These are phyloP conservation scores for Reticulitermes lucifugus DNA, from an alignment of 2,888 invertebrate genomes.

Conservation along the genomic window DNA sequence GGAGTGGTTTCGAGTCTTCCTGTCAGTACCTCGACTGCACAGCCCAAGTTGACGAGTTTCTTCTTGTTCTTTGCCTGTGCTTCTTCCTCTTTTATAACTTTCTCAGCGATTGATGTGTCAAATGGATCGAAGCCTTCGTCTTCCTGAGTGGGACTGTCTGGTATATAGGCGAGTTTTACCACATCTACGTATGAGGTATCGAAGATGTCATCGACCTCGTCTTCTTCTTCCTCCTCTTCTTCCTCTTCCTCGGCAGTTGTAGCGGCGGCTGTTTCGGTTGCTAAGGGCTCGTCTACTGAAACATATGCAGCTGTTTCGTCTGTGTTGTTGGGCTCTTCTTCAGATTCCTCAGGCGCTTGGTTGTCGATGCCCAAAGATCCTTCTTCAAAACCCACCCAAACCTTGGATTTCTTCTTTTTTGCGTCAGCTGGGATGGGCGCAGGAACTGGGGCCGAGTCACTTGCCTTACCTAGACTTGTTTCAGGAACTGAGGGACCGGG, in stretches of 20 bases:
- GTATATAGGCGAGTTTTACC: slow-evolving; percentile 85
- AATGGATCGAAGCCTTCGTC: slow-evolving; percentile 77
- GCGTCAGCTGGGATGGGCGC: slow-evolving; percentile 58
- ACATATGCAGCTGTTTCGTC: slow-evolving; percentile 71
- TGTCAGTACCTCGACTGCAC: slow-evolving; percentile 88
- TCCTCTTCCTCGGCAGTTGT: slow-evolving; percentile 59
- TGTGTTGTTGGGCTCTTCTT: slow-evolving; percentile 69
- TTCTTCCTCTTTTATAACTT: slow-evolving; percentile 80
- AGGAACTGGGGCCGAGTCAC: slow-evolving; percentile 9
- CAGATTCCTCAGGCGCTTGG: slow-evolving; percentile 53
- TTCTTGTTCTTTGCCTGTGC: slow-evolving; percentile 76
- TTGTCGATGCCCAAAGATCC: slow-evolving; percentile 52
- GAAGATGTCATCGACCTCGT: slow-evolving; percentile 84
- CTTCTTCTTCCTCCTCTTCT: slow-evolving; percentile 76
- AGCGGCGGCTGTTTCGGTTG: neutral
- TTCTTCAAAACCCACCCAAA: slow-evolving; percentile 59
- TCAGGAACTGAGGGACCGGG: slow-evolving; percentile 12
- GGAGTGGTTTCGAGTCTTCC: slow-evolving; percentile 64
- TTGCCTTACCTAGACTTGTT: neutral
- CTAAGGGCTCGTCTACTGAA: slow-evolving; percentile 28
- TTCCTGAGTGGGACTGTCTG: slow-evolving; percentile 82
- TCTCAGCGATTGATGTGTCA: slow-evolving; percentile 89
- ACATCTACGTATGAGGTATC: slow-evolving; percentile 90
- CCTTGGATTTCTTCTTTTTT: slow-evolving; percentile 59
- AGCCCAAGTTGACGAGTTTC: slow-evolving; percentile 78